Percentiles rank a stretch among this genome's conserved stretches.
Conservation (phyloP, 2,113 vertebrate species). For the Paraplagusia blochii region DNA sequence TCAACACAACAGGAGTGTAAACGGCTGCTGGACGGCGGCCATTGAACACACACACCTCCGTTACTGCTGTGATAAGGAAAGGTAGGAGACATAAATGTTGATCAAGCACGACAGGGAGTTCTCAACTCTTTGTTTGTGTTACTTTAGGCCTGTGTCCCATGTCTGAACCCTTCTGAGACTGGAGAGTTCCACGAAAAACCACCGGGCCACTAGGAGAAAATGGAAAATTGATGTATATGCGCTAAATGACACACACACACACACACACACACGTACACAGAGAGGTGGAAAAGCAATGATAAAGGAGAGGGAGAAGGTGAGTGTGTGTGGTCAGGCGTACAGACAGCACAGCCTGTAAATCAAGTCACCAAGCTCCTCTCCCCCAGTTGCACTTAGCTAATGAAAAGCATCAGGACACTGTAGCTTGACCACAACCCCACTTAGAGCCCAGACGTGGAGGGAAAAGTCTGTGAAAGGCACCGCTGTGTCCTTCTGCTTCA, state of each 20-base stretch:
- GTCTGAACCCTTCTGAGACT: no score
- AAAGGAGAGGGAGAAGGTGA: constrained; percentile 22
- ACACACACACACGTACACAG: no score
- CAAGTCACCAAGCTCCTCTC: constrained; percentile 53
- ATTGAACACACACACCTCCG: constrained; percentile 29
- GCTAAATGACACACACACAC: not conserved
- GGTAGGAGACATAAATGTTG: constrained; percentile 8
- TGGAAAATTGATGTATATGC: constrained; percentile 33
- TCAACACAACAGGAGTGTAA: constrained; percentile 40
- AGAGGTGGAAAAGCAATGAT: constrained; percentile 12
- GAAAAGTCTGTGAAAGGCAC: constrained; percentile 46
- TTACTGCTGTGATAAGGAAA: constrained; percentile 11
- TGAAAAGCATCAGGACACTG: constrained; percentile 67
- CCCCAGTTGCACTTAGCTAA: constrained; percentile 74
- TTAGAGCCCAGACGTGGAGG: constrained; percentile 48
- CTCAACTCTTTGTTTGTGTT: constrained; percentile 5
- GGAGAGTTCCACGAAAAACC: no score
- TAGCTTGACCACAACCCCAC: constrained; percentile 56
- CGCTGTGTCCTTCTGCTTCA: constrained; percentile 37
- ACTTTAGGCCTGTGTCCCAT: no score
- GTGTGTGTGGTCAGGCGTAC: constrained; percentile 34
- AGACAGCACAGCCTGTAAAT: constrained; percentile 61
- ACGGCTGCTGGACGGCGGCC: constrained; percentile 45
- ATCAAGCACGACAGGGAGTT: constrained; percentile 15
- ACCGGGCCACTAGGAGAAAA: constrained; percentile 11